A percentile compares a stretch with the other conserved stretches of the same genome.
phyloP scores from a whole-genome alignment of 2,113 vertebrate genomes.

The Amazona guildingii region DNA sequence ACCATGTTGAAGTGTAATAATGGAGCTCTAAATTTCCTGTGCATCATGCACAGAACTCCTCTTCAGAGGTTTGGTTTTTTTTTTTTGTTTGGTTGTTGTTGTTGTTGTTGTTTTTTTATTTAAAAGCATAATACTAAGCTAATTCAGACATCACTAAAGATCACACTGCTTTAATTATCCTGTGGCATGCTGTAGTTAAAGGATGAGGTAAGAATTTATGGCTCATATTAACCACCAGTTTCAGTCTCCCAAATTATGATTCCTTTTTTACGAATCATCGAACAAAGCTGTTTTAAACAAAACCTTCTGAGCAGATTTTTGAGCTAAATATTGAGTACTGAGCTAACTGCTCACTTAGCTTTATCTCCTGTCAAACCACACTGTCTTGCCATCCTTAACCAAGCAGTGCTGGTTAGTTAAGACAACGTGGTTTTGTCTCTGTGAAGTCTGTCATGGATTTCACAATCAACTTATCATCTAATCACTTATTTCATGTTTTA shows the following conservation, averaged over 20 bases:
- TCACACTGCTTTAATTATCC: conserved; percentile 63
- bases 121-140: background rate
- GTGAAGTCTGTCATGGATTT: background rate
- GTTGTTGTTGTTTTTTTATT: background rate
- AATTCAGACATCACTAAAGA: conserved; percentile 57
- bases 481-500: background rate
- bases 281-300: background rate
- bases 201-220: conserved; percentile 63
- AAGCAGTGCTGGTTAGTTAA: background rate
- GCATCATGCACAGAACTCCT: conserved; percentile 14
- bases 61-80: background rate
- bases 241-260: conserved; percentile 11
- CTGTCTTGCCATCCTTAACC: background rate
- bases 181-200: conserved; percentile 26
- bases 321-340: background rate
- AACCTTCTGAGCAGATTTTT: background rate
- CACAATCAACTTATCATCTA: background rate
- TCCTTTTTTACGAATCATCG: background rate
- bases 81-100: too few relatives aligned
- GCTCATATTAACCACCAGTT: conserved; percentile 40
- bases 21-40: background rate
- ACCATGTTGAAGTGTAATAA: accelerated
- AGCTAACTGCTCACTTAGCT: background rate
- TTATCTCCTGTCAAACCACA: background rate
- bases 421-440: background rate